phyloP scores from a whole-genome alignment of 1,140 invertebrate genomes.

The Brachionus asplanchnoidis region DNA sequence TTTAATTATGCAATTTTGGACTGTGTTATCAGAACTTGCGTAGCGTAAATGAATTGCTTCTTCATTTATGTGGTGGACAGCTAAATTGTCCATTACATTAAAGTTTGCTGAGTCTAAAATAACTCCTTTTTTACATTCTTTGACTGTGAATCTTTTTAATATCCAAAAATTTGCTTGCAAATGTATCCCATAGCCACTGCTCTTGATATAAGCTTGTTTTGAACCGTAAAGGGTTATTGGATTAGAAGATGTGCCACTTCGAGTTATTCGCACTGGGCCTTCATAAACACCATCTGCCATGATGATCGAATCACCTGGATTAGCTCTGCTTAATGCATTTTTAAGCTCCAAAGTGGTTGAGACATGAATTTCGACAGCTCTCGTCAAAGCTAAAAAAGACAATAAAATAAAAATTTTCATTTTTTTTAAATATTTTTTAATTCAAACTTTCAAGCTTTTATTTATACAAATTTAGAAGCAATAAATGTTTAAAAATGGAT shows the following conservation, averaged over 20 bases:
- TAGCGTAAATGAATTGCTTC: conserved; percentile 15
- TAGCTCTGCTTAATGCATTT: not conserved
- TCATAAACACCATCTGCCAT: conserved; percentile 7
- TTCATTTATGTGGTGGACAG: conserved; percentile 19
- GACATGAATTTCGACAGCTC: not conserved
- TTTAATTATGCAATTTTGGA: not conserved
- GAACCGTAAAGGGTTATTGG: not conserved
- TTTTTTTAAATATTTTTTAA: not conserved
- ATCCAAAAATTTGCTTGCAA: not conserved
- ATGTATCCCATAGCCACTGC: not conserved
- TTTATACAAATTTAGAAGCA: not conserved
- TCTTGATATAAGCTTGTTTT: not conserved
- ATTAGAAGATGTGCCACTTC: not conserved
- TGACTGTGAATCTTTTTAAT: not conserved
- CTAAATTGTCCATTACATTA: not conserved
- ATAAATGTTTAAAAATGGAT: not conserved
- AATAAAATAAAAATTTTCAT: conserved; percentile 10
- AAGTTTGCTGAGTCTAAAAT: not conserved
- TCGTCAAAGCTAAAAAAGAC: not conserved
- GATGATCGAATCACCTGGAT: not conserved
- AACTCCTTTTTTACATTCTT: conserved; percentile 10
- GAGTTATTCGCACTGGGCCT: not conserved
- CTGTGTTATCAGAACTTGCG: not conserved
- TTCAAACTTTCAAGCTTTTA: not conserved
- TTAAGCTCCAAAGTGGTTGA: not conserved